Percentiles rank a stretch among this genome's conserved stretches.
Evolutionary conservation across 2,888 invertebrate genomes (phyloP).

Genomic region (Caenorhabditis imperialis): DNA sequence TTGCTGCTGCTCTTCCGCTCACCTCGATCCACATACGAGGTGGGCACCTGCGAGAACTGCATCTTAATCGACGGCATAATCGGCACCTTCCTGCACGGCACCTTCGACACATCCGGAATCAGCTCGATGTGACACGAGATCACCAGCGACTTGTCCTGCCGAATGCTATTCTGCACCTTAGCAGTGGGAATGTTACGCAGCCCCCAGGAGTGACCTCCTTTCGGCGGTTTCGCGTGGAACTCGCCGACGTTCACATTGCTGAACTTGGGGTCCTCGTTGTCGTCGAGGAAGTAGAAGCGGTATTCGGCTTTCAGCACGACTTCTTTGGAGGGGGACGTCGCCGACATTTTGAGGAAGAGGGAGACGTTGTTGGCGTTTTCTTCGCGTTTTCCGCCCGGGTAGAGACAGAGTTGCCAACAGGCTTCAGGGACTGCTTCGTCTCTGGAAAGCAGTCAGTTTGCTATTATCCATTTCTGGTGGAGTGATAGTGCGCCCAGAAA

Average conservation of each 20-base stretch:
- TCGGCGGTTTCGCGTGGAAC: conserved; percentile 78
- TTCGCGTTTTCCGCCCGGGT: conserved; percentile 78
- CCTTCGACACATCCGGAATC: conserved; percentile 72
- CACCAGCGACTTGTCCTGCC: conserved; percentile 75
- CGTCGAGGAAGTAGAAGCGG: conserved; percentile 77
- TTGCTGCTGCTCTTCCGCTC: too few species aligned
- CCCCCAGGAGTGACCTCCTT: conserved; percentile 78
- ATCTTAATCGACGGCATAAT: conserved; percentile 25
- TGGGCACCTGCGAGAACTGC: conserved; percentile 30
- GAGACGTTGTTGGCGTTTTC: conserved; percentile 77
- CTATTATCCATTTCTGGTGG: conserved; percentile 1
- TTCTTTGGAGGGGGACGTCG: conserved; percentile 73
- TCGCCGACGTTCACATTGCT: conserved; percentile 78
- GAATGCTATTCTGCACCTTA: conserved; percentile 73
- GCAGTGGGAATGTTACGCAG: conserved; percentile 77
- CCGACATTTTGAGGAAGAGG: conserved; percentile 78
- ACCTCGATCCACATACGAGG: conserved; percentile 45
- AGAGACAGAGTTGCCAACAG: conserved; percentile 78
- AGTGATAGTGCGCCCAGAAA: too few species aligned
- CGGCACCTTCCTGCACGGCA: conserved; percentile 61
- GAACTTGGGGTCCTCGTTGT: conserved; percentile 73
- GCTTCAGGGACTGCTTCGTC: conserved; percentile 74
- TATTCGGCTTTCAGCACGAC: conserved; percentile 78
- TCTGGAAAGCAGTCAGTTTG: conserved; percentile 38
- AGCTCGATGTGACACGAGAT: conserved; percentile 77